A percentile compares a stretch with the other conserved stretches of the same genome.
phyloP scores from a whole-genome alignment of 2,113 vertebrate genomes.

The Pantherophis guttatus region DNA sequence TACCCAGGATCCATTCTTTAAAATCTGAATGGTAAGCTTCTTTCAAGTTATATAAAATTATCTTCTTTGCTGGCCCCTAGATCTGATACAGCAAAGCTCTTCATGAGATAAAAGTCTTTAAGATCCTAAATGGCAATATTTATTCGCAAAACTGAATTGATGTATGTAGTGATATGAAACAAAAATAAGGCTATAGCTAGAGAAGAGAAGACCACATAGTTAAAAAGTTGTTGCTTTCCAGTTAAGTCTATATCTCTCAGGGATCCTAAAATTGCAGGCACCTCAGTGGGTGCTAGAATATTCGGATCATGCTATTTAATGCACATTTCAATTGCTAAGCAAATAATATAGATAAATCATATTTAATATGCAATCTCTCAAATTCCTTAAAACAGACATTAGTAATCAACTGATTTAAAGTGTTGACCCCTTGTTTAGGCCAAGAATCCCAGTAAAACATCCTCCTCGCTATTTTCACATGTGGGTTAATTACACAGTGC shows the following conservation, averaged over 20 bases:
- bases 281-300: background rate
- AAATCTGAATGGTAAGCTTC: background rate
- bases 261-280: background rate
- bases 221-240: background rate
- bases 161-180: background rate
- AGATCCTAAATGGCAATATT: background rate
- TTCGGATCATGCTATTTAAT: background rate
- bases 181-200: background rate
- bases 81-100: background rate
- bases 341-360: background rate
- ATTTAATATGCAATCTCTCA: background rate
- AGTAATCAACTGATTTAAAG: background rate
- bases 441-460: background rate
- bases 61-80: background rate
- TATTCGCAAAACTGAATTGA: background rate
- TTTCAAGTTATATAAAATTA: background rate
- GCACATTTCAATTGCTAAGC: background rate
- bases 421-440: background rate
- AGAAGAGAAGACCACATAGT: background rate
- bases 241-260: background rate
- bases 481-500: background rate
- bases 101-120: background rate
- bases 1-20: background rate
- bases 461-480: background rate
- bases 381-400: background rate